Evolutionary conservation across 2,797 vertebrate species (phyloP).

Genomic region (Tolypeutes matacus): DNA sequence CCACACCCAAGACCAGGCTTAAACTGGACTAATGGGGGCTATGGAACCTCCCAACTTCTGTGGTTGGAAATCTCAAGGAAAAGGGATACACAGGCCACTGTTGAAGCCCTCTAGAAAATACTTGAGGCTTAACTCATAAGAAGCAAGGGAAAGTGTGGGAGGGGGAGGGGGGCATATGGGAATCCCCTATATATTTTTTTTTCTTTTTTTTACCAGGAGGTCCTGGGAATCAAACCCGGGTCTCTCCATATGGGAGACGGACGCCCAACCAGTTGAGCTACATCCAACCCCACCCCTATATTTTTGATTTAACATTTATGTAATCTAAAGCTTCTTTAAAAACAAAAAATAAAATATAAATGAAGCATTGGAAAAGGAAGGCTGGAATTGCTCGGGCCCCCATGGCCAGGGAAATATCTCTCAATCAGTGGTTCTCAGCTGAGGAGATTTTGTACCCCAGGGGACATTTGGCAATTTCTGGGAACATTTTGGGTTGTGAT

Average conservation of each 20-base stretch:
- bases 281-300: too few species aligned
- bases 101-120: neutral
- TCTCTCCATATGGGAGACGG: too few species aligned
- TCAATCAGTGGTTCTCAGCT: neutral
- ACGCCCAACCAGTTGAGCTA: too few species aligned
- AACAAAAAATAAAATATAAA: too few species aligned
- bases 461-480: neutral
- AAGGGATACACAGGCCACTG: neutral
- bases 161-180: too few species aligned
- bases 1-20: neutral
- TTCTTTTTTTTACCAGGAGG: too few species aligned
- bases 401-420: neutral
- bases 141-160: neutral
- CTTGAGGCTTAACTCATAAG: neutral
- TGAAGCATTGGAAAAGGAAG: neutral
- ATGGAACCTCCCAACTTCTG: neutral
- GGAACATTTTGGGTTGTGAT: neutral
- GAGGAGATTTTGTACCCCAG: neutral
- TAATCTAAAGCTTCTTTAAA: too few species aligned
- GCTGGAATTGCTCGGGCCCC: neutral
- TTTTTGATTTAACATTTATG: too few species aligned
- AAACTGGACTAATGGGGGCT: neutral
- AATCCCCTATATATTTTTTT: too few species aligned
- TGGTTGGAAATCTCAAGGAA: neutral
- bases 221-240: too few species aligned